Percentiles rank a stretch among this genome's conserved stretches.
phyloP scores from a whole-genome alignment of 2,113 vertebrate genomes.

The Rhinogobius similis region DNA sequence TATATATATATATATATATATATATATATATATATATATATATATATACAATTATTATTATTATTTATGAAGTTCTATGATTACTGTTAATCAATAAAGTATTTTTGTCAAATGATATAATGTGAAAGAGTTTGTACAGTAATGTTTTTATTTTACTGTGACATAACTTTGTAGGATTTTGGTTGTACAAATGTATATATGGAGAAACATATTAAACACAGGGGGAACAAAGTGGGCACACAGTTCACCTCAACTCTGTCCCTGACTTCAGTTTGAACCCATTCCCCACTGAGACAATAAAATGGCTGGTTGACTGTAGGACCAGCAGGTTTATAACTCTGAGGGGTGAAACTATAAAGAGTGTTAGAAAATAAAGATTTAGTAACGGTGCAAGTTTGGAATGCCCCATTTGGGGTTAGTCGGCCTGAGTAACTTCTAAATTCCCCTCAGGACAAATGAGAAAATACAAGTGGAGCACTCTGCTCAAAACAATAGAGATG shows the following conservation, averaged over 20 bases:
- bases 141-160: background rate
- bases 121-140: background rate
- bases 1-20: too few relatives aligned
- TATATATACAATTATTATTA: too few relatives aligned
- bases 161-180: background rate
- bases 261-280: slow-evolving; percentile 78
- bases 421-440: slow-evolving; percentile 69
- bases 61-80: too few relatives aligned
- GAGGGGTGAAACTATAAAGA: slow-evolving; percentile 61
- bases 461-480: slow-evolving; percentile 38
- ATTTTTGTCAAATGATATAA: background rate
- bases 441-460: slow-evolving; percentile 52
- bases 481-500: slow-evolving; percentile 53
- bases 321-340: slow-evolving; percentile 77
- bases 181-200: background rate
- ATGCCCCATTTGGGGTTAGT: slow-evolving; percentile 75
- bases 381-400: slow-evolving; percentile 73
- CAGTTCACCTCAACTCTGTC: slow-evolving; percentile 59
- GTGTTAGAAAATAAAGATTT: slow-evolving; percentile 74
- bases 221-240: slow-evolving; percentile 45
- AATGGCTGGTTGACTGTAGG: slow-evolving; percentile 77
- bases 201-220: slow-evolving; percentile 10
- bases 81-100: background rate
- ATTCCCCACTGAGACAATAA: slow-evolving; percentile 80
- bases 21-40: too few relatives aligned